A percentile compares a stretch with the other conserved stretches of the same genome.
phyloP scores from a whole-genome alignment of 2,113 vertebrate genomes.

The Pygoscelis adeliae region DNA sequence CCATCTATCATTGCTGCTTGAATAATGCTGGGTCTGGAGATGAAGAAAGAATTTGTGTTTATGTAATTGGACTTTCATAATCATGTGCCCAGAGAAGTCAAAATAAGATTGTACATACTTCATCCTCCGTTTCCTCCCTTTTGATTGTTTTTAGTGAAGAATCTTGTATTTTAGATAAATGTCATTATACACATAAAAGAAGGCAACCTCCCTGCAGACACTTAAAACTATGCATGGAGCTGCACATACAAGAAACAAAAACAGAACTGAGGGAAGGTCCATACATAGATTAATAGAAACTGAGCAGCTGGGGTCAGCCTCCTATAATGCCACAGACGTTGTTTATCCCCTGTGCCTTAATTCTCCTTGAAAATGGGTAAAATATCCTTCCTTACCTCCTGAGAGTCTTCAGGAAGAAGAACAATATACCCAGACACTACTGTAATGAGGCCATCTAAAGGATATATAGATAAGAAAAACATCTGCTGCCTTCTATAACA shows the following conservation, averaged over 20 bases:
- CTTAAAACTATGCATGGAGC: background rate
- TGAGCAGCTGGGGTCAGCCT: background rate
- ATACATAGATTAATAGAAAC: background rate
- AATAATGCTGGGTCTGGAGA: background rate
- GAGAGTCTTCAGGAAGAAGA: slow-evolving; percentile 6
- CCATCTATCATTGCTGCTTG: background rate
- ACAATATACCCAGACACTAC: background rate
- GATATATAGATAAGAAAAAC: slow-evolving; percentile 42
- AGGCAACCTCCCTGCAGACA: background rate
- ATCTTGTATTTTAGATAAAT: background rate
- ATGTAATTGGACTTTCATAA: background rate
- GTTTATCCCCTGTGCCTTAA: background rate
- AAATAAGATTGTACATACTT: background rate
- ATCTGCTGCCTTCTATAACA: background rate
- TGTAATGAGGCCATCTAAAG: slow-evolving; percentile 12
- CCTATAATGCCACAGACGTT: background rate
- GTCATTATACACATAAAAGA: background rate
- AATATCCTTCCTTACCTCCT: background rate
- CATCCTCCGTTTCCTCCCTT: background rate
- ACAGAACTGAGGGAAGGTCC: background rate
- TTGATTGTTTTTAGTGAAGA: background rate
- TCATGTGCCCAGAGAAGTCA: background rate
- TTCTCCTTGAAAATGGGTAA: background rate
- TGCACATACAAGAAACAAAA: background rate
- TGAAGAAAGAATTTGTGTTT: background rate